A percentile compares a stretch with the other conserved stretches of the same genome.
Conservation (phyloP, 1,140 invertebrate genomes). For the Octopus bimaculoides region DNA sequence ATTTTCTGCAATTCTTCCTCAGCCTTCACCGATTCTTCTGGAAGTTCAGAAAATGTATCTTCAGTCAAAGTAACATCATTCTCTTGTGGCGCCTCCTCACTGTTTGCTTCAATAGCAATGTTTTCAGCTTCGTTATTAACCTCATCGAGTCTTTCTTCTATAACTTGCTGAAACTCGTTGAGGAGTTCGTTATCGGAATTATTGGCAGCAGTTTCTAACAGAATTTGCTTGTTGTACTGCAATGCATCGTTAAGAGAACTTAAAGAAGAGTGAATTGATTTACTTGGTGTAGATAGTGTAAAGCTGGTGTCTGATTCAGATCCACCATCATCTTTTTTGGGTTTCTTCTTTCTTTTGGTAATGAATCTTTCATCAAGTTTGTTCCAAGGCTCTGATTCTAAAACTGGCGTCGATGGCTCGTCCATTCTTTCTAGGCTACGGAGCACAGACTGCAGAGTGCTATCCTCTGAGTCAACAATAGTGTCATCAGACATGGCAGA, state of each 20-base stretch:
- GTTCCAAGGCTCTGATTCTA: slow-evolving; percentile 24
- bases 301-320: slow-evolving; percentile 40
- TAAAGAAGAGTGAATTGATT: slow-evolving; percentile 34
- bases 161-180: not conserved
- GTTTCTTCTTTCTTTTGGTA: slow-evolving; percentile 32
- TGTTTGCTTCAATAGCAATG: no score
- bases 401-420: slow-evolving; percentile 22
- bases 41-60: no score
- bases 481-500: slow-evolving; percentile 26
- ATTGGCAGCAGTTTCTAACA: slow-evolving; percentile 12
- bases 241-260: slow-evolving; percentile 39
- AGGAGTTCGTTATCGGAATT: not conserved
- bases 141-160: not conserved
- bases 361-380: slow-evolving; percentile 49
- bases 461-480: slow-evolving; percentile 22
- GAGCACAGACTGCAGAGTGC: slow-evolving; percentile 23
- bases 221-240: slow-evolving; percentile 33
- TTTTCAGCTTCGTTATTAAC: not conserved
- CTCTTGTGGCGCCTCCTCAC: no score
- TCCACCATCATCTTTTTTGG: slow-evolving; percentile 22
- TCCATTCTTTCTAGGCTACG: slow-evolving; percentile 23
- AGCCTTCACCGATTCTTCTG: no score
- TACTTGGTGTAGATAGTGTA: slow-evolving; percentile 47
- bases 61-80: no score
- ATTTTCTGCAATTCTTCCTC: no score